These are phyloP conservation scores for Hemaris fuciformis DNA, from an alignment of 2,888 invertebrate genomes.

Conservation along the genomic window DNA sequence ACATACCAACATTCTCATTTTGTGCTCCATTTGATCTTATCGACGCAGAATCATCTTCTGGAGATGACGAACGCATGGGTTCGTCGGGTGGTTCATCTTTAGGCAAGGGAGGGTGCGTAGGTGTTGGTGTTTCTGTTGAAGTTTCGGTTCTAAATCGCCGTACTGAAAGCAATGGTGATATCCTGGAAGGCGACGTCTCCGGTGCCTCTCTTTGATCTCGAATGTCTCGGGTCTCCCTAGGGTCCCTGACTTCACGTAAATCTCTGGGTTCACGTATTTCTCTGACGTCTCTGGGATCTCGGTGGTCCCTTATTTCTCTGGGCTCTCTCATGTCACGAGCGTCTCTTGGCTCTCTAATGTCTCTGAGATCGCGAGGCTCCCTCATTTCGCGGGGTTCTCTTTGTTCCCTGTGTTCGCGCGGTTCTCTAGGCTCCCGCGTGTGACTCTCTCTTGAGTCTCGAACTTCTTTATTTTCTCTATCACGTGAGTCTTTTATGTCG, in stretches of 20 bases:
- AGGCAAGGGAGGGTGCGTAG: constrained; percentile 75
- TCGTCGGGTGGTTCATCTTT: constrained; percentile 80
- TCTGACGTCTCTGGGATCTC: constrained; percentile 46
- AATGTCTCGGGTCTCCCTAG: constrained; percentile 56
- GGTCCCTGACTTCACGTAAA: constrained; percentile 54
- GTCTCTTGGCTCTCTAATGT: constrained; percentile 49
- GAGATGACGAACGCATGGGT: constrained; percentile 77
- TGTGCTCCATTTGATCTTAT: constrained; percentile 77
- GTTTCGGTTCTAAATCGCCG: constrained; percentile 71
- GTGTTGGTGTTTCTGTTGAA: constrained; percentile 58
- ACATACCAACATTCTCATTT: constrained; percentile 79
- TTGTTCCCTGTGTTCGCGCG: constrained; percentile 48
- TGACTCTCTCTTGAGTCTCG: constrained; percentile 59
- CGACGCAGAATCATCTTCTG: constrained; percentile 82
- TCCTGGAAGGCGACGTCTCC: constrained; percentile 74
- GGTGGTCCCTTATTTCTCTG: constrained; percentile 42
- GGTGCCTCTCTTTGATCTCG: constrained; percentile 64
- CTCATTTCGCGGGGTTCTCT: constrained; percentile 47
- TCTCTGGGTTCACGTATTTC: constrained; percentile 58
- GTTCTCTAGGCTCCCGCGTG: constrained; percentile 53
- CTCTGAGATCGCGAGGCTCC: constrained; percentile 61
- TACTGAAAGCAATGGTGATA: constrained; percentile 74
- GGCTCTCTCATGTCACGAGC: constrained; percentile 50
- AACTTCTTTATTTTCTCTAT: constrained; percentile 62
- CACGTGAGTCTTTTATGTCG: constrained; percentile 58